phyloP scores from a whole-genome alignment of 2,797 vertebrate species.

The Periparus ater region DNA sequence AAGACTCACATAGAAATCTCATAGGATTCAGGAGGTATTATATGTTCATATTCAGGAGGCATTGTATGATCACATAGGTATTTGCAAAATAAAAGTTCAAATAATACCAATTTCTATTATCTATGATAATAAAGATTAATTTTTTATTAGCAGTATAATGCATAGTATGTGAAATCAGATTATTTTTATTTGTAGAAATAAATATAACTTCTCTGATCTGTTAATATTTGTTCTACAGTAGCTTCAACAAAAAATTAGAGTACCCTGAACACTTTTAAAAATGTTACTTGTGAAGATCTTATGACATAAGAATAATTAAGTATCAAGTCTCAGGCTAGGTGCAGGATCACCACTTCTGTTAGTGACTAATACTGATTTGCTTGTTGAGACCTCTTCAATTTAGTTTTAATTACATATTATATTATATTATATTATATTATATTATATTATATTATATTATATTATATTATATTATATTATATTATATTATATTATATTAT shows the following conservation, averaged over 20 bases:
- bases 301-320: neutral
- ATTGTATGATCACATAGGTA: neutral
- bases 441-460: no score
- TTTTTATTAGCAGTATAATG: neutral
- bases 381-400: neutral
- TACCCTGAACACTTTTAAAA: neutral
- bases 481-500: no score
- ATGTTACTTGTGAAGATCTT: neutral
- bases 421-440: no score
- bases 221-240: neutral
- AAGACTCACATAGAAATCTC: neutral
- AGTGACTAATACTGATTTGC: neutral
- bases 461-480: no score
- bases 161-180: neutral
- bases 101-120: neutral
- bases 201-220: neutral
- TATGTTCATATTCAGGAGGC: neutral
- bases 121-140: neutral
- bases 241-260: neutral
- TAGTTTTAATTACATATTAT: neutral
- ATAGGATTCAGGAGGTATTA: neutral
- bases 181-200: neutral
- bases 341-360: neutral
- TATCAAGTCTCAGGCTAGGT: neutral
- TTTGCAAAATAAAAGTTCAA: neutral